Conservation (phyloP, 2,888 invertebrate species). For the Entomobrya multifasciata region DNA sequence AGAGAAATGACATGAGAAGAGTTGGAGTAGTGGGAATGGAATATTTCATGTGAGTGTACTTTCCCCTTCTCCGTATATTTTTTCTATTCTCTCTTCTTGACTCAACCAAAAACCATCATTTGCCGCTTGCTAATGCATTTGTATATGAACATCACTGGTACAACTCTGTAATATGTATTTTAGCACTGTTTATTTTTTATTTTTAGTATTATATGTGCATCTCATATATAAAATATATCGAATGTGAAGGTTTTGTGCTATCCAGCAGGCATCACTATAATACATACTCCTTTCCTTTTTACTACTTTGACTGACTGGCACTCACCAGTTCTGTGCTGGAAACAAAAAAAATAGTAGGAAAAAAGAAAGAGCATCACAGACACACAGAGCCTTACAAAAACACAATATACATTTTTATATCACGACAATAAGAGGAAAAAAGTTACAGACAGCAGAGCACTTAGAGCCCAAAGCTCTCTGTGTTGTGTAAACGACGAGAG, state of each 20-base stretch:
- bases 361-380: constrained; percentile 29
- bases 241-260: background rate
- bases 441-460: constrained; percentile 42
- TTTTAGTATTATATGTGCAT: background rate
- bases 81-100: background rate
- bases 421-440: constrained; percentile 22
- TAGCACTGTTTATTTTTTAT: constrained; percentile 6
- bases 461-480: constrained; percentile 38
- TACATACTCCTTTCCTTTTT: background rate
- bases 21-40: background rate
- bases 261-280: background rate
- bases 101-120: background rate
- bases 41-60: constrained; percentile 49
- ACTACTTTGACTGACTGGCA: constrained; percentile 14
- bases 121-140: background rate
- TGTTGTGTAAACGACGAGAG: background rate
- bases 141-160: background rate
- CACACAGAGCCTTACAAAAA: background rate
- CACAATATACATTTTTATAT: constrained; percentile 21
- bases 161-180: background rate
- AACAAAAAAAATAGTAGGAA: constrained; percentile 17
- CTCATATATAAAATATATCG: too few species aligned
- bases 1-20: constrained; percentile 62
- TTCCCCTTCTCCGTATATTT: constrained; percentile 7
- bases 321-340: constrained; percentile 31